A percentile compares a stretch with the other conserved stretches of the same genome.
These are phyloP conservation scores for Otis tarda DNA, from an alignment of 2,113 vertebrate genomes.

Conservation along the genomic window DNA sequence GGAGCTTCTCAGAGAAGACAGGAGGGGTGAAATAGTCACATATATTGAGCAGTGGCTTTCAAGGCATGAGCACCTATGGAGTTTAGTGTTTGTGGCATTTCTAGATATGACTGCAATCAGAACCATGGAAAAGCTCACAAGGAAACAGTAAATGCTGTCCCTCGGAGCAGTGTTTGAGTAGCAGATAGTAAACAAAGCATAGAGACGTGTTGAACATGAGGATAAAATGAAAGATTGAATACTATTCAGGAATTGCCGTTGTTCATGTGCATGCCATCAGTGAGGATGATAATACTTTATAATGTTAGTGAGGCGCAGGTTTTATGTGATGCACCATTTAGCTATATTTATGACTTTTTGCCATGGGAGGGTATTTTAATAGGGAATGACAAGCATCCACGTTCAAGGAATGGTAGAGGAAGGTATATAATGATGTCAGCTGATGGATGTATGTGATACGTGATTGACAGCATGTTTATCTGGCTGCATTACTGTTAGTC, in stretches of 20 bases:
- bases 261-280: accelerated
- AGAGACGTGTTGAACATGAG: accelerated
- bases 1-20: neutral
- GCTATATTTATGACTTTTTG: neutral
- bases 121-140: neutral
- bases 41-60: neutral
- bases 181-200: neutral
- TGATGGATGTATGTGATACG: neutral
- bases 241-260: neutral
- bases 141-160: neutral
- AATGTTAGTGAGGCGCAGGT: neutral
- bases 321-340: neutral
- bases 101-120: neutral
- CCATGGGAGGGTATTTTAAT: neutral
- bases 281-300: neutral
- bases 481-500: neutral
- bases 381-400: neutral
- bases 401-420: neutral
- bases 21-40: neutral
- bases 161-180: neutral
- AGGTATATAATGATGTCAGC: neutral
- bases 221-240: neutral
- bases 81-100: neutral
- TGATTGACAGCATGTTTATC: neutral
- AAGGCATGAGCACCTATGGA: neutral